phyloP scores from a whole-genome alignment of 2,797 vertebrate species.

The Syngnathus acus region DNA sequence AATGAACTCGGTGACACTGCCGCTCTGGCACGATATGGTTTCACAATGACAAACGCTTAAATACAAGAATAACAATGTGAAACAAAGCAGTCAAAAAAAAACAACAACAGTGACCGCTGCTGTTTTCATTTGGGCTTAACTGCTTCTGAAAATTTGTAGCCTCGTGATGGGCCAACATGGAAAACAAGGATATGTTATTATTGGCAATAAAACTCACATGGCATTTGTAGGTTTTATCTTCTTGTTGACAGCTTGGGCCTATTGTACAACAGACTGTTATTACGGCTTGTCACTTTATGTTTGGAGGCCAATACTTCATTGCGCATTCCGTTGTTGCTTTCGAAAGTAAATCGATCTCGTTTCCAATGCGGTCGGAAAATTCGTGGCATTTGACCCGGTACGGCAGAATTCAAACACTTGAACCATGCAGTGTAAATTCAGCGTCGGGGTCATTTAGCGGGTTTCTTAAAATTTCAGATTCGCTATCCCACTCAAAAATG shows the following conservation, averaged over 20 bases:
- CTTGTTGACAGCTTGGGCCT: background rate
- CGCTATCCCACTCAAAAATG: background rate
- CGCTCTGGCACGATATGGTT: slow-evolving; percentile 24
- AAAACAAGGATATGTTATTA: background rate
- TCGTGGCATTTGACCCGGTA: slow-evolving; percentile 63
- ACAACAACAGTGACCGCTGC: background rate
- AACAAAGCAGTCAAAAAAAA: slow-evolving; percentile 3
- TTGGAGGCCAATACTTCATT: slow-evolving; percentile 43
- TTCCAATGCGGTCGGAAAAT: slow-evolving; percentile 47
- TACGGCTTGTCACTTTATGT: slow-evolving; percentile 53
- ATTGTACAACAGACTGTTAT: slow-evolving; percentile 28
- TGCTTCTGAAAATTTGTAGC: slow-evolving; percentile 1
- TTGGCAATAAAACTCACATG: background rate
- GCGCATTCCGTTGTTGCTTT: slow-evolving; percentile 45
- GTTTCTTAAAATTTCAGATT: background rate
- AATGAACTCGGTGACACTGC: slow-evolving; percentile 34
- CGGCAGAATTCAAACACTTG: slow-evolving; percentile 11
- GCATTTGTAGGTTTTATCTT: slow-evolving; percentile 16
- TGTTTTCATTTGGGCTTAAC: background rate
- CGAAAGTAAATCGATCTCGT: slow-evolving; percentile 63
- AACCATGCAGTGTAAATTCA: background rate
- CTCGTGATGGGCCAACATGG: background rate
- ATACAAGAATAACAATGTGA: slow-evolving; percentile 2
- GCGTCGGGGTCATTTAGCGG: background rate
- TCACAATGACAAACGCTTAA: slow-evolving; percentile 5